Evolutionary conservation across 2,113 vertebrate genomes (phyloP).

Genomic region (Zingel zingel): DNA sequence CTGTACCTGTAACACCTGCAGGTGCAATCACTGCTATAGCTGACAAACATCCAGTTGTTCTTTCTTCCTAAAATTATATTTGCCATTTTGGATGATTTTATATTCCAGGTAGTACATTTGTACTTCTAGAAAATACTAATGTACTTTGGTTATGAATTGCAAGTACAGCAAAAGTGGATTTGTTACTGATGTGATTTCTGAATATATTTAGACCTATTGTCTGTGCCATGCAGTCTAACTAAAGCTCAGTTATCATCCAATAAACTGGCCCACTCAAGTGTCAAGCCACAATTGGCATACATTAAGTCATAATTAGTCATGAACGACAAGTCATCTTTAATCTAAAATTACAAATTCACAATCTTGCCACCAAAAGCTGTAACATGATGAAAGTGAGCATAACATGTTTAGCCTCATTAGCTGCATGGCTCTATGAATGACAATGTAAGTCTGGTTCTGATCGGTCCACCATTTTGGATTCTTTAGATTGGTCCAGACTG

Average conservation of each 20-base stretch:
- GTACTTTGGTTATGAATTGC: background rate
- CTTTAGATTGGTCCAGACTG: background rate
- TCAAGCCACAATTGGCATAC: conserved; percentile 23
- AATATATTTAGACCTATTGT: conserved; percentile 24
- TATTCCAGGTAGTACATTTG: background rate
- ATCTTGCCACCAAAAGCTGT: background rate
- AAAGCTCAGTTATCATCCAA: conserved; percentile 17
- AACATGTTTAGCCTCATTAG: background rate
- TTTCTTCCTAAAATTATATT: background rate
- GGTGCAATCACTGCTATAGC: conserved; percentile 12
- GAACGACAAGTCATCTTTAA: background rate
- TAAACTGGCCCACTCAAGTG: conserved; percentile 34
- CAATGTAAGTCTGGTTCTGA: background rate
- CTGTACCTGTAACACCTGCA: conserved; percentile 4
- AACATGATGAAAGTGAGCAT: background rate
- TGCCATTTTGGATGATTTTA: background rate
- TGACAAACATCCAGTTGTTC: conserved; percentile 1
- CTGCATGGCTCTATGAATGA: background rate
- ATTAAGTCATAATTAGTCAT: conserved; percentile 27
- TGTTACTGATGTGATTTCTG: conserved; percentile 13
- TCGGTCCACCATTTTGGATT: background rate
- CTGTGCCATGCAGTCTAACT: background rate
- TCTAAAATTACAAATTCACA: background rate
- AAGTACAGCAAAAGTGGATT: conserved; percentile 21
- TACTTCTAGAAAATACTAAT: background rate